Conservation (phyloP, 2,113 vertebrate genomes). For the Silurus asotus region DNA sequence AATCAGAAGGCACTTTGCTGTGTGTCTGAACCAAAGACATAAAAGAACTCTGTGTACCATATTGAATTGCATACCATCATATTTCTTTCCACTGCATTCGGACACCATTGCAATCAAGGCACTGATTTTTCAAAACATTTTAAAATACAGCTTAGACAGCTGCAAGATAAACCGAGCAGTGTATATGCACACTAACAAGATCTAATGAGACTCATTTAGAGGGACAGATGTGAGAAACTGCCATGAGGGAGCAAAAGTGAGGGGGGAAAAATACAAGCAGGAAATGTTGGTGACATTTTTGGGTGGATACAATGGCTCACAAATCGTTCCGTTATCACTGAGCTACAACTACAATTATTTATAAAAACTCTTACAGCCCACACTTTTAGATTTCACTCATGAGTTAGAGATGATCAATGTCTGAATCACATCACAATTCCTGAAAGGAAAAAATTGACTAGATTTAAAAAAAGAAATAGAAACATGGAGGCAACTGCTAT, state of each 20-base stretch:
- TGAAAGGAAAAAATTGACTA: not conserved
- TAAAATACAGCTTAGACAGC: not conserved
- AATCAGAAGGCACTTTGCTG: too few species aligned
- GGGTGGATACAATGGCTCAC: not conserved
- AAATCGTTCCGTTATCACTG: not conserved
- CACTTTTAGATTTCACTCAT: not conserved
- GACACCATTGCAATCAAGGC: too few species aligned
- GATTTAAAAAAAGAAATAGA: not conserved
- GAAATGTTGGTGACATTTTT: not conserved
- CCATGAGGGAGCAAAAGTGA: constrained; percentile 2
- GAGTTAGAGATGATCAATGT: not conserved
- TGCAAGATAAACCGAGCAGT: not conserved
- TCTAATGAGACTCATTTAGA: constrained; percentile 19
- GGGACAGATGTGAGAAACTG: not conserved
- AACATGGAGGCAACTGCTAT: too few species aligned
- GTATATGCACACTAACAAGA: not conserved
- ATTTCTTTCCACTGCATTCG: too few species aligned
- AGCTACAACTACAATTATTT: not conserved
- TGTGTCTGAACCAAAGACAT: too few species aligned
- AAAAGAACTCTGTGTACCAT: too few species aligned
- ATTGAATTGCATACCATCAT: too few species aligned
- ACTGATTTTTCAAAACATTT: not conserved
- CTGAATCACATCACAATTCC: not conserved
- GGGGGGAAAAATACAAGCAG: not conserved
- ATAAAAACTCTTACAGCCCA: not conserved